phyloP scores from a whole-genome alignment of 2,888 invertebrate genomes.

The Gastrophysa polygoni region DNA sequence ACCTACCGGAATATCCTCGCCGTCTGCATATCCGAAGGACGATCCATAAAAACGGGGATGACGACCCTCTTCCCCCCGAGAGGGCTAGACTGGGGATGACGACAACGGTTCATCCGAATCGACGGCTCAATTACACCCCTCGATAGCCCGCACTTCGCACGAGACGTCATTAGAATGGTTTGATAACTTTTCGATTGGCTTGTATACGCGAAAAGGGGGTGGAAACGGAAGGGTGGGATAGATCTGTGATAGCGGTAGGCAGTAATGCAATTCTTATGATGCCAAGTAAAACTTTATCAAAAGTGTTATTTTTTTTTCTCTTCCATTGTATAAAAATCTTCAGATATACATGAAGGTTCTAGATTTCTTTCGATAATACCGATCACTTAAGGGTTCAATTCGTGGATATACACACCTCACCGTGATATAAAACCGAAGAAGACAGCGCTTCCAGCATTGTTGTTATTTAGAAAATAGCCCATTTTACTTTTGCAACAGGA shows the following conservation, averaged over 20 bases:
- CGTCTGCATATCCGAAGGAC: not conserved
- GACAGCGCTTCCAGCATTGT: too few relatives aligned
- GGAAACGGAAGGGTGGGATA: not conserved
- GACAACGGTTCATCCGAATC: constrained; percentile 32
- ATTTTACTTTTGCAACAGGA: too few relatives aligned
- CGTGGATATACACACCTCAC: too few relatives aligned
- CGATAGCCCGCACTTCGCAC: constrained; percentile 19
- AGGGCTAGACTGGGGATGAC: not conserved
- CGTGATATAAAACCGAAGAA: too few relatives aligned
- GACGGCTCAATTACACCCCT: constrained; percentile 45
- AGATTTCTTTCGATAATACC: too few relatives aligned
- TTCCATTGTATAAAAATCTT: too few relatives aligned
- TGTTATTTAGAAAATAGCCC: too few relatives aligned
- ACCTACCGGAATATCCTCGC: not conserved
- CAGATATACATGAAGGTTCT: too few relatives aligned
- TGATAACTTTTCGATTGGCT: constrained; percentile 35
- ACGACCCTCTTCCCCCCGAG: not conserved
- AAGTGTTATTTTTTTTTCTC: too few relatives aligned
- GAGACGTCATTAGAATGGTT: constrained; percentile 34
- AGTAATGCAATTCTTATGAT: too few relatives aligned
- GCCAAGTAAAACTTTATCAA: too few relatives aligned
- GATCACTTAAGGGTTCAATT: too few relatives aligned
- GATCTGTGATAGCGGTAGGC: constrained; percentile 6
- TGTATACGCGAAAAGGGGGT: constrained; percentile 10
- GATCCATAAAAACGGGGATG: not conserved